Evolutionary conservation across 2,113 vertebrate genomes (phyloP), one percentile per base, ranked within the genome.

Genomic region (Varanus salvator): DNA sequence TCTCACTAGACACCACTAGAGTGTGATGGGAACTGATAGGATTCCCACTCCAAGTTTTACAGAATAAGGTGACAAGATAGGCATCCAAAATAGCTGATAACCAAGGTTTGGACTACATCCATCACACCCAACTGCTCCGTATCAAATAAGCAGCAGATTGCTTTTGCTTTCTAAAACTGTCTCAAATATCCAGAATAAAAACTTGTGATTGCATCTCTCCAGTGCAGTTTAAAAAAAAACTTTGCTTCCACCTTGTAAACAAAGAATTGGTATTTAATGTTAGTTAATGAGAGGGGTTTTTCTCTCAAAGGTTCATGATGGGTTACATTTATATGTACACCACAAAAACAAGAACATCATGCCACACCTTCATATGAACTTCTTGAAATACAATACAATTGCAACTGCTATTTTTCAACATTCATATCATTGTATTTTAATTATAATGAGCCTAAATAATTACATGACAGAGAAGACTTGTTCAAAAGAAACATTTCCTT

Each of bases 131-230:
- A 64, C 60, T 68, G 74, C 44, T 38, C 74, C 8, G 54, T 52
- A 86, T 64, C 54, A 25, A 60, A 34, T 19, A 81, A 81, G 17
- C 71, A 75, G 8, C 9, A 44, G 11, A 75, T 15, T n/a, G 27
- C 9, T 71, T 71, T 71, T 64, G 38, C 54, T 38, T 77, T 77
- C 25, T 34, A 86, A 48, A 87, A 75, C n/a, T 64, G 60, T 38
- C 60, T 83, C 27, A 77, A 54, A 77, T 77, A 48, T 60, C 77
- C 72, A 87, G 72, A 87, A 60, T 25, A 48, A 87, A 75, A 76
- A 3, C 25, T 60, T 86, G 12, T 38, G 27, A 9, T 34, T 76
- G 57, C 3, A 31, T 87, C 64, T 77, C 54, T 38, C 57, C 34
- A 66, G 38, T 17, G 25, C 64, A 77, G 54, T 6, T 76, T 27